Conservation (phyloP, 2,797 vertebrate genomes). For the Natrix natrix region DNA sequence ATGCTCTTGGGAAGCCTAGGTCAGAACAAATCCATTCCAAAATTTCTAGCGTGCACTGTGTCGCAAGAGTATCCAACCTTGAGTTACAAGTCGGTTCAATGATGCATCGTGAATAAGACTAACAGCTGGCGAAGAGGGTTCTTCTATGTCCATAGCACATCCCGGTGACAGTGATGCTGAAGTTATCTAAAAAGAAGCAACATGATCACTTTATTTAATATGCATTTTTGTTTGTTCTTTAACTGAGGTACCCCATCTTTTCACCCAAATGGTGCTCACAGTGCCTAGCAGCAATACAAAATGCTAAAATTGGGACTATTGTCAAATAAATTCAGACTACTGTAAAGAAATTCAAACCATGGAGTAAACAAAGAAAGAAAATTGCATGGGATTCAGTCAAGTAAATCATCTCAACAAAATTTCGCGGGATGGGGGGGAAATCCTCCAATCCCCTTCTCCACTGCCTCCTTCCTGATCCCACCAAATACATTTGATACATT, state of each 20-base stretch:
- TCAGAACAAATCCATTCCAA: background rate
- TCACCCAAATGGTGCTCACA: background rate
- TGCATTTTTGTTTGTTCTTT: background rate
- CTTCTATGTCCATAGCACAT: constrained; percentile 65
- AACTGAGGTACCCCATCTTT: background rate
- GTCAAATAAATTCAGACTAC: background rate
- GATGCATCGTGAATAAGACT: constrained; percentile 68
- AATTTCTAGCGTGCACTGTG: background rate
- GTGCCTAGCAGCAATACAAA: background rate
- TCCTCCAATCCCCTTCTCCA: background rate
- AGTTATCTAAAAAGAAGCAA: constrained; percentile 64
- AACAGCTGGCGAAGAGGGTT: constrained; percentile 48
- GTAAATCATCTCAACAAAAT: background rate
- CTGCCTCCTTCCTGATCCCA: background rate
- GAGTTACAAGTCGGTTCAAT: constrained; percentile 76
- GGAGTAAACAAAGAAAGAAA: background rate
- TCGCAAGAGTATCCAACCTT: constrained; percentile 71
- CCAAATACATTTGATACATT: background rate
- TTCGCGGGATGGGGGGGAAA: background rate
- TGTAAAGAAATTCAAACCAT: background rate
- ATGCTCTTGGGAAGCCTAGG: no score
- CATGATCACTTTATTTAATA: constrained; percentile 7
- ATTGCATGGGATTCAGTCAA: background rate
- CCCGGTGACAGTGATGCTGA: constrained; percentile 59
- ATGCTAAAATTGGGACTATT: background rate